Evolutionary conservation across 2,797 vertebrate species (phyloP).

Genomic region (Tapirus indicus): DNA sequence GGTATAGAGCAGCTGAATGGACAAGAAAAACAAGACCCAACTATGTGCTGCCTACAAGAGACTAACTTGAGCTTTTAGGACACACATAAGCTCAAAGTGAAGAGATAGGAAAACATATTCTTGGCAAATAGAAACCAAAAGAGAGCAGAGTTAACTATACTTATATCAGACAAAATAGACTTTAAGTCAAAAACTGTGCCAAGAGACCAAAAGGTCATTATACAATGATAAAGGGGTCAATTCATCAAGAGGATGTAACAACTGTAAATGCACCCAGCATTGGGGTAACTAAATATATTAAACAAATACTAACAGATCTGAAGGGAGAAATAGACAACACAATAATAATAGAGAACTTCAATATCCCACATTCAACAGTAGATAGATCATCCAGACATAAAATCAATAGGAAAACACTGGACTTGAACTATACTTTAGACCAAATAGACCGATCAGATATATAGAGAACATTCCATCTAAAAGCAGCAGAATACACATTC

Average conservation of each 20-base stretch:
- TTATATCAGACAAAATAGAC: neutral
- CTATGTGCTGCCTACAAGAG: neutral
- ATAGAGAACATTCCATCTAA: neutral
- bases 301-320: neutral
- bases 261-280: neutral
- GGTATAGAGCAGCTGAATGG: too few species aligned
- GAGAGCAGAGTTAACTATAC: neutral
- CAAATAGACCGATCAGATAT: neutral
- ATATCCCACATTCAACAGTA: neutral
- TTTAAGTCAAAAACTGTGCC: neutral
- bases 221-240: neutral
- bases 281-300: neutral
- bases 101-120: neutral
- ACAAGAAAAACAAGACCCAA: too few species aligned
- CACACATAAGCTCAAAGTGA: neutral
- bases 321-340: neutral
- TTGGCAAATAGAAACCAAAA: neutral
- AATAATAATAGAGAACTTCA: neutral
- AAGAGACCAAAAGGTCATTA: neutral
- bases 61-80: neutral
- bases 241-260: neutral
- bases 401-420: neutral
- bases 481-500: neutral
- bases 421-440: neutral
- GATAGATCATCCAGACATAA: neutral